Evolutionary conservation across 2,113 vertebrate genomes (phyloP).

Genomic region (Oreochromis tanganicae): DNA sequence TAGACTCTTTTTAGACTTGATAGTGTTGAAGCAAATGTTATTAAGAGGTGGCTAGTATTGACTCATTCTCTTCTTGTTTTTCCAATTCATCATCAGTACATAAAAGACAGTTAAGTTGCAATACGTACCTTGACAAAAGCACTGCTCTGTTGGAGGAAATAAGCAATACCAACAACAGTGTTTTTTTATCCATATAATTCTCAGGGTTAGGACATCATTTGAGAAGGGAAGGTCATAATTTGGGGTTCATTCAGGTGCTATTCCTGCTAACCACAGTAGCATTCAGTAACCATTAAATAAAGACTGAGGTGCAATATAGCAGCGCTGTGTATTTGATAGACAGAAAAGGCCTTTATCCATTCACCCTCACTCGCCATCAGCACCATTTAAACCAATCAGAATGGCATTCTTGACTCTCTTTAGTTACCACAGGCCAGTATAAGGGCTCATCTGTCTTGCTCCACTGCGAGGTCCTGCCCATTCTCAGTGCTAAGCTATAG

Average conservation of each 20-base stretch:
- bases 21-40: background rate
- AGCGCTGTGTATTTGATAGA: slow-evolving; percentile 54
- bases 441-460: slow-evolving; percentile 66
- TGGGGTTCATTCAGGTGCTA: slow-evolving; percentile 51
- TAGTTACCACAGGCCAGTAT: slow-evolving; percentile 30
- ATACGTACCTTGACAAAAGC: slow-evolving; percentile 55
- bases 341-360: slow-evolving; percentile 63
- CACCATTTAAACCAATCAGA: background rate
- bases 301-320: slow-evolving; percentile 55
- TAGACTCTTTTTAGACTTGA: background rate
- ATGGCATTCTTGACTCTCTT: slow-evolving; percentile 9
- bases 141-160: slow-evolving; percentile 46
- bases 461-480: slow-evolving; percentile 71
- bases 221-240: slow-evolving; percentile 12
- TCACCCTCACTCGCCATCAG: background rate
- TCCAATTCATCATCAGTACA: background rate
- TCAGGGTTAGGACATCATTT: slow-evolving; percentile 27
- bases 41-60: background rate
- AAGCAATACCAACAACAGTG: slow-evolving; percentile 26
- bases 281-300: slow-evolving; percentile 48
- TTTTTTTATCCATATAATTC: slow-evolving; percentile 12
- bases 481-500: slow-evolving; percentile 66
- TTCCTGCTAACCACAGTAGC: slow-evolving; percentile 38
- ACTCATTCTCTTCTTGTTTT: background rate
- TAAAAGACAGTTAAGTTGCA: background rate